These are phyloP conservation scores for Cantharis lateralis DNA, from an alignment of 2,888 invertebrate genomes.

Conservation along the genomic window DNA sequence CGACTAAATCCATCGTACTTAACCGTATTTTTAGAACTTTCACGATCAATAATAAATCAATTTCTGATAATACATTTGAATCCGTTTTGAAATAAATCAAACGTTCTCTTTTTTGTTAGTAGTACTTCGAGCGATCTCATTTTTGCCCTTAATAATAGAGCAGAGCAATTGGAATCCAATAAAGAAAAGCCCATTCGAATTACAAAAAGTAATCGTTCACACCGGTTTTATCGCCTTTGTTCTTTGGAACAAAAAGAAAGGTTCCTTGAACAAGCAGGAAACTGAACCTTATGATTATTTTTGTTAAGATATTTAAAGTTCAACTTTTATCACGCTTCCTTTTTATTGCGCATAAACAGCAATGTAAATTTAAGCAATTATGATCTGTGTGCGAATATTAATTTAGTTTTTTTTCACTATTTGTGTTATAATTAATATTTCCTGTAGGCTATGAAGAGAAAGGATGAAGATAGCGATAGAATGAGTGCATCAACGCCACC, in stretches of 20 bases:
- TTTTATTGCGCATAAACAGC: not conserved
- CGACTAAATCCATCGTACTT: not conserved
- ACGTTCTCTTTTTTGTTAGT: not conserved
- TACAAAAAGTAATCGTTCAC: not conserved
- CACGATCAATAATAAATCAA: not conserved
- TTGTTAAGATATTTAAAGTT: not conserved
- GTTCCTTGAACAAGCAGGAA: not conserved
- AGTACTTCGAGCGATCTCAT: not conserved
- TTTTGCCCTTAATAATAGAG: not conserved
- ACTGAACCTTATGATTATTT: not conserved
- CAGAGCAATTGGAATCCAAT: not conserved
- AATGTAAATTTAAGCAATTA: not conserved
- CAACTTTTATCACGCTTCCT: not conserved
- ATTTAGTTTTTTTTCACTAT: not conserved
- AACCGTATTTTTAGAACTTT: not conserved
- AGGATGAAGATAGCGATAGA: conserved; percentile 54
- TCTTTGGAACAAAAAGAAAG: not conserved
- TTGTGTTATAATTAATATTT: conserved; percentile 16
- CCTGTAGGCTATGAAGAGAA: conserved; percentile 56
- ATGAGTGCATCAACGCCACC: conserved; percentile 57
- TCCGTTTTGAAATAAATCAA: not conserved
- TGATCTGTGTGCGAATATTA: not conserved
- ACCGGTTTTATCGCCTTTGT: not conserved
- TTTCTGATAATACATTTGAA: not conserved
- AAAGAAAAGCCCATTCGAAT: not conserved